Percentiles rank a stretch among this genome's conserved stretches.
Conservation (phyloP, 2,113 vertebrate genomes). For the Sceloporus tristichus region DNA sequence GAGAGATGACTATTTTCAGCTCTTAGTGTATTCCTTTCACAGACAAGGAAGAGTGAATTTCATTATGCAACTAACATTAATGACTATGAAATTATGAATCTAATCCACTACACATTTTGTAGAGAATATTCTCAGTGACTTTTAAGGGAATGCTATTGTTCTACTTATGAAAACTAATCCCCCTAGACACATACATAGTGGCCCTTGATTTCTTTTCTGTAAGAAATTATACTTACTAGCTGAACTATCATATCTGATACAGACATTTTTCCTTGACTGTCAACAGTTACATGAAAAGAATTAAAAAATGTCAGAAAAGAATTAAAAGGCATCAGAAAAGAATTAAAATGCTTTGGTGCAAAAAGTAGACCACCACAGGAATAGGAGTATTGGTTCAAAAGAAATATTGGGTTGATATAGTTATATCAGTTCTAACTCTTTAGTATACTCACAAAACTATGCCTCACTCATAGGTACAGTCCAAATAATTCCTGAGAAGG, state of each 20-base stretch:
- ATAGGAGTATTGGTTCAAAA: neutral
- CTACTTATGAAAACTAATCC: neutral
- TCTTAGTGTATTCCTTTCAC: neutral
- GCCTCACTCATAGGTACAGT: neutral
- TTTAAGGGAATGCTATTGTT: neutral
- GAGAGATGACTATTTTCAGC: neutral
- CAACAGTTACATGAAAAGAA: neutral
- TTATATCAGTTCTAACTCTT: neutral
- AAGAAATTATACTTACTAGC: neutral
- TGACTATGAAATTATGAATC: conserved; percentile 2
- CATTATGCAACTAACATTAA: neutral
- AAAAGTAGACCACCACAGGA: neutral
- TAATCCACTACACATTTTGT: neutral
- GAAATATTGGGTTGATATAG: neutral
- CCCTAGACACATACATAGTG: neutral
- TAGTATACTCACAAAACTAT: too few species aligned
- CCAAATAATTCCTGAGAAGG: neutral
- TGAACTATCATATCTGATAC: neutral
- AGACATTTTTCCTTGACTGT: neutral
- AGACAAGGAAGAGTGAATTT: neutral
- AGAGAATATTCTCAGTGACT: neutral
- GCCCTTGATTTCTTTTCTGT: neutral
- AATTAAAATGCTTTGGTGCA: neutral
- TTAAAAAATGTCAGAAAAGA: neutral
- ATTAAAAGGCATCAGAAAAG: neutral